Percentiles rank a stretch among this genome's conserved stretches.
phyloP scores from a whole-genome alignment of 2,888 invertebrate genomes.

The Tinea pellionella region DNA sequence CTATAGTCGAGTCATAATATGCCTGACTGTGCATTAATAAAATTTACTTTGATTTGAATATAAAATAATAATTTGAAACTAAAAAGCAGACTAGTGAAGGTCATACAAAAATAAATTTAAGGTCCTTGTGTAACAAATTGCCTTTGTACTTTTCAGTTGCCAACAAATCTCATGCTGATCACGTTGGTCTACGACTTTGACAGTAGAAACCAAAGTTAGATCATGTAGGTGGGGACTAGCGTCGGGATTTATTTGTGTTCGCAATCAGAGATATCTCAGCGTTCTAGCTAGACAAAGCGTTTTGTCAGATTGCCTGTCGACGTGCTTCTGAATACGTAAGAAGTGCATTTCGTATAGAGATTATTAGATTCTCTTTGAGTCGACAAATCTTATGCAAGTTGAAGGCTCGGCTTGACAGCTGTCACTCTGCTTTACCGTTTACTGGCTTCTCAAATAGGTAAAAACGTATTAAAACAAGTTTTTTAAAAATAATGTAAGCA shows the following conservation, averaged over 20 bases:
- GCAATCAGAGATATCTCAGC: conserved; percentile 42
- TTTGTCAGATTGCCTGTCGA: conserved; percentile 29
- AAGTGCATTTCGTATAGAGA: conserved; percentile 12
- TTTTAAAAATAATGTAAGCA: too few relatives aligned
- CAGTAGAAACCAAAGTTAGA: conserved; percentile 15
- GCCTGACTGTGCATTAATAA: background rate
- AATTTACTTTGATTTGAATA: too few relatives aligned
- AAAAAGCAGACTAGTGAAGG: too few relatives aligned
- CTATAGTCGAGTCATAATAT: background rate
- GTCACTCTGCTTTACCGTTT: background rate
- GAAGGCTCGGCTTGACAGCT: background rate
- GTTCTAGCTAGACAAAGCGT: conserved; percentile 45
- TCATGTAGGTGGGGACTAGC: conserved; percentile 21
- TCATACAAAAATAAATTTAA: too few relatives aligned
- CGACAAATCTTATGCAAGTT: conserved; percentile 4
- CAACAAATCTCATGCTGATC: conserved; percentile 8
- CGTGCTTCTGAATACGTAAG: conserved; percentile 11
- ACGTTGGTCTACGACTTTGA: conserved; percentile 12
- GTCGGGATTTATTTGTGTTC: conserved; percentile 42
- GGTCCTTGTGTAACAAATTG: background rate
- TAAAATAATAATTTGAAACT: too few relatives aligned
- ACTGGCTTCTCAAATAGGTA: background rate
- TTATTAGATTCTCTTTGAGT: conserved; percentile 13
- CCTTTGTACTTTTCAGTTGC: background rate
- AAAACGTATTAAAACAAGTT: too few relatives aligned